Conservation (phyloP, 2,113 vertebrate species). For the Sander vitreus region DNA sequence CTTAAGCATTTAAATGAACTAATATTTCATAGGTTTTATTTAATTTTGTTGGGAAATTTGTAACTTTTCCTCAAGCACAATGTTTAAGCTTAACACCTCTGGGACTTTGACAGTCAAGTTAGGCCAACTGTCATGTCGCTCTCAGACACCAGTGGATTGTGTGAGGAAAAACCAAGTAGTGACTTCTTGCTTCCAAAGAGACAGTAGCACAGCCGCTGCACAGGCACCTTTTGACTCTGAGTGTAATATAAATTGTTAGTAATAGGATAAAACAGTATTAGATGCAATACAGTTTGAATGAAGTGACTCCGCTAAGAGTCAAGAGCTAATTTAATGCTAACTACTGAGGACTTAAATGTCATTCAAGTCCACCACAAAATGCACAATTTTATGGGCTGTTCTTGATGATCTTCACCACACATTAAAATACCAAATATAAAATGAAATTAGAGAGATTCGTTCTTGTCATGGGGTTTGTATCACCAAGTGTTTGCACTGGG, state of each 20-base stretch:
- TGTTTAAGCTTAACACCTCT: slow-evolving; percentile 35
- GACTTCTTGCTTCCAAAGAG: neutral
- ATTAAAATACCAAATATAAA: neutral
- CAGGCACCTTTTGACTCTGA: neutral
- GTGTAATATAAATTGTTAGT: neutral
- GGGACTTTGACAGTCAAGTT: slow-evolving; percentile 40
- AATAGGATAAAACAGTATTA: neutral
- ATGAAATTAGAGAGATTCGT: slow-evolving; percentile 16
- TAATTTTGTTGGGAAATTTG: slow-evolving; percentile 5
- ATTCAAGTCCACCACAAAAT: slow-evolving; percentile 1
- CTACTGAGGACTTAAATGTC: neutral
- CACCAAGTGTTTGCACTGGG: slow-evolving; percentile 37
- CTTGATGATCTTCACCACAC: neutral
- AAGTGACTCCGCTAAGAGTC: neutral
- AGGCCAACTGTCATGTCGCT: slow-evolving; percentile 39
- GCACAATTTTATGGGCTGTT: neutral
- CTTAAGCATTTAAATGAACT: neutral
- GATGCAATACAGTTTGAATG: neutral
- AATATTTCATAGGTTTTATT: slow-evolving; percentile 13
- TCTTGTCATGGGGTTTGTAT: slow-evolving; percentile 5
- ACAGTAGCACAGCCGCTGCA: neutral
- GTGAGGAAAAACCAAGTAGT: neutral
- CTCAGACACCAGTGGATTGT: slow-evolving; percentile 16
- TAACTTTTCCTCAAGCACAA: slow-evolving; percentile 1
- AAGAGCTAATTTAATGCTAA: neutral